A percentile compares a stretch with the other conserved stretches of the same genome.
Conservation (phyloP, 2,113 vertebrate species). For the Ranitomeya imitator region DNA sequence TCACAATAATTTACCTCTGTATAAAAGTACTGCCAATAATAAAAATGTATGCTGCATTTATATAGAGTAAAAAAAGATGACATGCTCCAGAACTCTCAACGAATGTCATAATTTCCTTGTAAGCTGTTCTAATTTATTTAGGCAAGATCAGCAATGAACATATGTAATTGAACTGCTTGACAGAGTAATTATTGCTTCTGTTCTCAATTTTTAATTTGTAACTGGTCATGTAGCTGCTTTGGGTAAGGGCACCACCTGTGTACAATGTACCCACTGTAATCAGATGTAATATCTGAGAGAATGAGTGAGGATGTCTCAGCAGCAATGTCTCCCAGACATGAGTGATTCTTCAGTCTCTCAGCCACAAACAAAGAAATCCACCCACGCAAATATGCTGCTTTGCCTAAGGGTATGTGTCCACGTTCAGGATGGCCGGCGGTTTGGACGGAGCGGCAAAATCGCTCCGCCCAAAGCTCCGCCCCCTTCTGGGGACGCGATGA, state of each 20-base stretch:
- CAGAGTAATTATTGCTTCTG: constrained; percentile 23
- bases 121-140: constrained; percentile 16
- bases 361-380: constrained; percentile 43
- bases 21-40: too few relatives aligned
- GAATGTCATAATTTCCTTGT: neutral
- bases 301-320: neutral
- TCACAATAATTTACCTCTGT: too few relatives aligned
- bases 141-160: constrained; percentile 11
- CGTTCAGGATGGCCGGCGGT: too few relatives aligned
- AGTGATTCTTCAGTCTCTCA: constrained; percentile 28
- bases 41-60: too few relatives aligned
- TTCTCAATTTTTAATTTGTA: constrained; percentile 22
- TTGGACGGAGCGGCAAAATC: too few relatives aligned
- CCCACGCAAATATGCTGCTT: constrained; percentile 46
- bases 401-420: too few relatives aligned
- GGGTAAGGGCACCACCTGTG: neutral
- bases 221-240: neutral
- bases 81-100: too few relatives aligned
- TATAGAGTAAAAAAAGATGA: too few relatives aligned
- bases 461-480: too few relatives aligned
- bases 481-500: too few relatives aligned
- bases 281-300: constrained; percentile 32
- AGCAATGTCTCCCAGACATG: constrained; percentile 27
- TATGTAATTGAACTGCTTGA: constrained; percentile 11
- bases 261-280: neutral